Percentiles rank a stretch among this genome's conserved stretches.
Evolutionary conservation across 2,113 vertebrate species (phyloP).

Genomic region (Eidolon helvum): DNA sequence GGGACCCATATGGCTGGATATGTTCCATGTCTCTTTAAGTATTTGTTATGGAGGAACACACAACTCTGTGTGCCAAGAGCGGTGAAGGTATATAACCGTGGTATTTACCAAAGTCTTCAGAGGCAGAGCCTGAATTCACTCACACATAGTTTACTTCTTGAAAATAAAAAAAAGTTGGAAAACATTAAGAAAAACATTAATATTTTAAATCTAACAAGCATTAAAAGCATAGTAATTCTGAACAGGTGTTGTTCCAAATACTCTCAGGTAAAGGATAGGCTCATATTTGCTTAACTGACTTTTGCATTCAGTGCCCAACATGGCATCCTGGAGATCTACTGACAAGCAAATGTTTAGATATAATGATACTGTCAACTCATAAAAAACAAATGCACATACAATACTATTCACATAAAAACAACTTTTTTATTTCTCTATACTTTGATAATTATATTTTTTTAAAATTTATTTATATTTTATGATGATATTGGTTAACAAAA

Average conservation of each 20-base stretch:
- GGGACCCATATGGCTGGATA: neutral
- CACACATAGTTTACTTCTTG: neutral
- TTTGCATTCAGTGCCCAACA: neutral
- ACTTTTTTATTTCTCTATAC: neutral
- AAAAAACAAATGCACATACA: neutral
- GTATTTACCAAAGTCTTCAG: neutral
- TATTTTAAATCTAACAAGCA: neutral
- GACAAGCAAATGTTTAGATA: neutral
- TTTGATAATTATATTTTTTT: neutral
- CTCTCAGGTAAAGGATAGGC: neutral
- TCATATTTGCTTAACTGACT: neutral
- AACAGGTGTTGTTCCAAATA: neutral
- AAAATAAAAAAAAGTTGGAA: neutral
- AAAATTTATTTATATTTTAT: neutral
- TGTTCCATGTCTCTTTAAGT: neutral
- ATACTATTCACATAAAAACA: neutral
- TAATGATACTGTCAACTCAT: neutral
- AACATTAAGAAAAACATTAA: neutral
- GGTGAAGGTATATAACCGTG: neutral
- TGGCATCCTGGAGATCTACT: neutral
- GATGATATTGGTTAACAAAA: too few species aligned
- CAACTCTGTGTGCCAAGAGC: neutral
- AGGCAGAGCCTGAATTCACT: conserved; percentile 19
- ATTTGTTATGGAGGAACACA: neutral
- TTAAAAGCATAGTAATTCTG: neutral